These are phyloP conservation scores for Craniophora ligustri DNA, from an alignment of 2,888 invertebrate species.

Conservation along the genomic window DNA sequence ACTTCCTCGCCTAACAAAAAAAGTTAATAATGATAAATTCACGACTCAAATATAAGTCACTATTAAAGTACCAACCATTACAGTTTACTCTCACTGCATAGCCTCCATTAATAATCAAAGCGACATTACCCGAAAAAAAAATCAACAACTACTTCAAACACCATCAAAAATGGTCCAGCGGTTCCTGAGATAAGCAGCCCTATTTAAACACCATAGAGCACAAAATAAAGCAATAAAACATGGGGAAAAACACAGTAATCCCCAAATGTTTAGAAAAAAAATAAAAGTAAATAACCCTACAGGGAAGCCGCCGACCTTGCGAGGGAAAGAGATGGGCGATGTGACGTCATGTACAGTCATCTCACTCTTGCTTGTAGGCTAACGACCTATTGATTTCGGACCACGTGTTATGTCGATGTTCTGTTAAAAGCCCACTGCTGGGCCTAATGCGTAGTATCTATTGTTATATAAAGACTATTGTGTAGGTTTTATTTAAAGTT, in stretches of 20 bases:
- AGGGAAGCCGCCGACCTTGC: conserved; percentile 61
- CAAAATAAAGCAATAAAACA: conserved; percentile 7
- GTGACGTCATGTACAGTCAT: conserved; percentile 61
- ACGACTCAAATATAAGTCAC: conserved; percentile 22
- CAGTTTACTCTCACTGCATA: conserved; percentile 42
- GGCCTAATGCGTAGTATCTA: conserved; percentile 14
- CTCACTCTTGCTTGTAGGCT: conserved; percentile 61
- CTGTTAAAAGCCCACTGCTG: conserved; percentile 34
- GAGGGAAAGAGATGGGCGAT: conserved; percentile 50
- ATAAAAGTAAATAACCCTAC: conserved; percentile 64
- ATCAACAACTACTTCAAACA: conserved; percentile 1
- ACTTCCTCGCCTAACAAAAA: background rate
- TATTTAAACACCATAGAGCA: conserved; percentile 13
- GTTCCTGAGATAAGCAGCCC: background rate
- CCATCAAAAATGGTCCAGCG: conserved; percentile 7
- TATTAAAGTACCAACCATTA: conserved; percentile 28
- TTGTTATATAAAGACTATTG: background rate
- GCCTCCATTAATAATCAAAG: conserved; percentile 33
- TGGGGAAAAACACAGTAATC: conserved; percentile 25
- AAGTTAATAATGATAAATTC: conserved; percentile 13
- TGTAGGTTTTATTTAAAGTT: background rate
- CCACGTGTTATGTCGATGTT: conserved; percentile 61
- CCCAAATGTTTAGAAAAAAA: conserved; percentile 46
- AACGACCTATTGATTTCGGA: conserved; percentile 67
- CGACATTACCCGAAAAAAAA: conserved; percentile 12